Percentiles rank a stretch among this genome's conserved stretches.
These are phyloP conservation scores for Lasioglossum zephyrum DNA, from an alignment of 2,888 invertebrate species.

Conservation along the genomic window DNA sequence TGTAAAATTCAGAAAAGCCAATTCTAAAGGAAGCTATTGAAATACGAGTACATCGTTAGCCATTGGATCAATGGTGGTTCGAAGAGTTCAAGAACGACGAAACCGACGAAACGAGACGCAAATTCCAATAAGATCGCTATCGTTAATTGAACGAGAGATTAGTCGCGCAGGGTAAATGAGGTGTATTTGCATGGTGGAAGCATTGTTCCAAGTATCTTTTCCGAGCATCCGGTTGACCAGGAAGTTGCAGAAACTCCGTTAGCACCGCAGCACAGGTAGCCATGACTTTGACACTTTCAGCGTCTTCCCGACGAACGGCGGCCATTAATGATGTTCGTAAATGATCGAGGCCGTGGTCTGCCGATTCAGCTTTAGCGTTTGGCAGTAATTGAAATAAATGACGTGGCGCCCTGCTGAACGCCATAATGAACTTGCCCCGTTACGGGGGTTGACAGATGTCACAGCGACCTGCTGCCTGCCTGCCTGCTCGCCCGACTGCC, in stretches of 20 bases:
- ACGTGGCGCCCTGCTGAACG: slow-evolving; percentile 67
- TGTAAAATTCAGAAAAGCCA: too few species aligned
- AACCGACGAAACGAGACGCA: neutral
- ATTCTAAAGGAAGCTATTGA: too few species aligned
- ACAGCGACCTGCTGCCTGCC: slow-evolving; percentile 62
- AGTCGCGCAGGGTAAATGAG: neutral
- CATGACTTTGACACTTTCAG: slow-evolving; percentile 36
- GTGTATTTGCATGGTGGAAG: neutral
- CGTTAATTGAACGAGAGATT: neutral
- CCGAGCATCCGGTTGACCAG: neutral
- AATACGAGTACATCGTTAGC: neutral
- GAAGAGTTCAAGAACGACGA: neutral
- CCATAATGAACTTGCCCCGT: slow-evolving; percentile 74
- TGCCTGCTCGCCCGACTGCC: slow-evolving; percentile 4
- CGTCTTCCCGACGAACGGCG: slow-evolving; percentile 22
- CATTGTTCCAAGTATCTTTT: neutral
- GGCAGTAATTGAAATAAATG: slow-evolving; percentile 76
- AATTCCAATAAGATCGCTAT: neutral
- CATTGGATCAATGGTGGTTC: neutral
- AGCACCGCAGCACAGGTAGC: neutral
- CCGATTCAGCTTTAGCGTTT: slow-evolving; percentile 73
- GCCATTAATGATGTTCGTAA: slow-evolving; percentile 64
- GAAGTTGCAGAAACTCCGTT: slow-evolving; percentile 1
- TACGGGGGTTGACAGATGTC: slow-evolving; percentile 74
- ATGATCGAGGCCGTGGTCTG: slow-evolving; percentile 60